Evolutionary conservation across 2,797 vertebrate genomes (phyloP), one percentile per base, ranked within the genome.

Genomic region (Pelodytes ibericus): DNA sequence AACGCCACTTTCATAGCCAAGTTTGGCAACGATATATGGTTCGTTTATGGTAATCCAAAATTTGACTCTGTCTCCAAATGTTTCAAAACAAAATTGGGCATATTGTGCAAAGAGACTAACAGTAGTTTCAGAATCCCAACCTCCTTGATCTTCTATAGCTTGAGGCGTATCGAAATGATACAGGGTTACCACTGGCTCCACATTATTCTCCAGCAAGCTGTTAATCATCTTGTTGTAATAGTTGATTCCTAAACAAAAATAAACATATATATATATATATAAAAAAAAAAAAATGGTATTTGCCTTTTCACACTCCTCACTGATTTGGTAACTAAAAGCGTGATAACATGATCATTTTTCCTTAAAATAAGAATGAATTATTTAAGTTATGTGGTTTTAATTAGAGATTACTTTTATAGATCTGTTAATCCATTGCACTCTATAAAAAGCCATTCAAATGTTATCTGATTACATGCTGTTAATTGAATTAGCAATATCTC

Each of bases 11-110:
- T 93, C 93, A 10, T 93, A 88, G 4, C 86, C 88, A 29, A 88
- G 10, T 66, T 87, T 74, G 81, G 92, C 87, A 33, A 88, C 84
- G 9, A 90, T 1, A 4, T 91, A 86, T 0, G 92, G 91, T 67
- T 94, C 92, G 30, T 95, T 95, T 79, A 94, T 81, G 3, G 93
- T 93, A 81, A 94, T 83, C 95, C 95, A 95, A 3, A 91, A 85
- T 81, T 93, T 95, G 58, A 95, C 87, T 3, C 88, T 75, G 83
- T 94, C 90, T 22, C 92, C 93, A 73, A 94, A 96, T 0, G 83
- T 91, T 63, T 84, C 81, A 86, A 95, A 96, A 75, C 92, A 95
- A 84, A 94, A 94, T 58, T 51, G 84, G 59, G 91, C 91, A 2
- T 94, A 92, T 67, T 74, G 80, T 71, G 95, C 83, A 47, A 95